A percentile compares a stretch with the other conserved stretches of the same genome.
Evolutionary conservation across 2,113 vertebrate genomes (phyloP).

Genomic region (Tapirus terrestris): DNA sequence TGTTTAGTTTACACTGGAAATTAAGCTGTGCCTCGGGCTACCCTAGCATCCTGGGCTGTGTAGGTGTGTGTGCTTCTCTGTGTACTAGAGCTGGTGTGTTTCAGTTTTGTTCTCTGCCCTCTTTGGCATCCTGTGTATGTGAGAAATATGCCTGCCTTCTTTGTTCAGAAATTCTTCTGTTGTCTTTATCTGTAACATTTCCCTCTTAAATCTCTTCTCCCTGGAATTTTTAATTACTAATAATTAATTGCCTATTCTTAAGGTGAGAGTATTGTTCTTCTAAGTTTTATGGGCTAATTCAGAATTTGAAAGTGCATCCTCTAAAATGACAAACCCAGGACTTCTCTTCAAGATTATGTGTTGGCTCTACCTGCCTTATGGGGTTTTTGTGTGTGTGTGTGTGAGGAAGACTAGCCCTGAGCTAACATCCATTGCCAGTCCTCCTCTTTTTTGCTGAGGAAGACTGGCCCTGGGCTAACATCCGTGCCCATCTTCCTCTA

Average conservation of each 20-base stretch:
- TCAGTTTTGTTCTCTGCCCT: neutral
- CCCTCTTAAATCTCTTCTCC: neutral
- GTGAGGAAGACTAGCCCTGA: too few species aligned
- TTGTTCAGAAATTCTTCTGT: neutral
- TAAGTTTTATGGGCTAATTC: neutral
- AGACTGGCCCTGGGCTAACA: too few species aligned
- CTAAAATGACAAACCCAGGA: neutral
- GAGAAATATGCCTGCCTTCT: neutral
- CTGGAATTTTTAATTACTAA: neutral
- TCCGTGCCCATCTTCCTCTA: too few species aligned
- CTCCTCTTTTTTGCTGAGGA: too few species aligned
- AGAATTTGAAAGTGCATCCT: neutral
- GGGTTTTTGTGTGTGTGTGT: too few species aligned
- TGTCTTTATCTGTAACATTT: conserved; percentile 8
- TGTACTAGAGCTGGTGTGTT: neutral
- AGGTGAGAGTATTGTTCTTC: neutral
- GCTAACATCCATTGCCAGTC: too few species aligned
- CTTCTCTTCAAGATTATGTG: neutral
- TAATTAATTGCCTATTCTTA: neutral
- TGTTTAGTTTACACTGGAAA: neutral
- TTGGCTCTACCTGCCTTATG: neutral
- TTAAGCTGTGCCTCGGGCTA: neutral
- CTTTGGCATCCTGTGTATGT: neutral
- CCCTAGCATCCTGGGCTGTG: accelerated
- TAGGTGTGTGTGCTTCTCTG: neutral